Conservation (phyloP, 2,888 invertebrate species). For the Rhingia campestris region DNA sequence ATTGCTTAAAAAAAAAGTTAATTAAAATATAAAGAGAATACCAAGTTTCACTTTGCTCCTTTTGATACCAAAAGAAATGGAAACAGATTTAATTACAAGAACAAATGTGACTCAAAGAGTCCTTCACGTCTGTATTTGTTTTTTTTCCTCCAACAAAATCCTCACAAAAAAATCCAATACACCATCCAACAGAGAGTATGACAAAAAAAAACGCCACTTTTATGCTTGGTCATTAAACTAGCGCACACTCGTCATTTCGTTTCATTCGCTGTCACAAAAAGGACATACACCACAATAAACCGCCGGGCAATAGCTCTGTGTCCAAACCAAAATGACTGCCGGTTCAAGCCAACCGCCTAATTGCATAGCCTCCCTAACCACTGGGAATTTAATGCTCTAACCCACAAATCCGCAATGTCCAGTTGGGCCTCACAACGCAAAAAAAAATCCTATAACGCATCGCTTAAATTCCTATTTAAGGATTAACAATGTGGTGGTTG, state of each 20-base stretch:
- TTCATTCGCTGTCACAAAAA: constrained; percentile 8
- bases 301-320: background rate
- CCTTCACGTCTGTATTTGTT: background rate
- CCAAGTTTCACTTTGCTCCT: background rate
- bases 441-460: constrained; percentile 52
- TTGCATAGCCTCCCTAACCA: constrained; percentile 42
- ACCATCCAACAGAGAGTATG: background rate
- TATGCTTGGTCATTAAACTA: constrained; percentile 17
- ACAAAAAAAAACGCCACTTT: background rate
- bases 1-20: constrained; percentile 54
- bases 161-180: constrained; percentile 3
- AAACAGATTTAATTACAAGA: constrained; percentile 12
- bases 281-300: background rate
- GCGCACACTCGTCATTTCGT: constrained; percentile 21
- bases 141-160: background rate
- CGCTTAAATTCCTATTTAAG: constrained; percentile 63
- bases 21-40: constrained; percentile 51
- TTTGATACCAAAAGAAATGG: background rate
- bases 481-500: constrained; percentile 53
- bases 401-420: constrained; percentile 36
- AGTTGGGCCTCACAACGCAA: background rate
- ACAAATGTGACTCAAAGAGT: background rate
- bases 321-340: constrained; percentile 9
- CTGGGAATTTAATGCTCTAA: constrained; percentile 15
- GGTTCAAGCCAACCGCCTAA: constrained; percentile 61